Percentiles rank a stretch among this genome's conserved stretches.
phyloP scores from a whole-genome alignment of 2,888 invertebrate genomes.

The Microctonus aethiopoides region DNA sequence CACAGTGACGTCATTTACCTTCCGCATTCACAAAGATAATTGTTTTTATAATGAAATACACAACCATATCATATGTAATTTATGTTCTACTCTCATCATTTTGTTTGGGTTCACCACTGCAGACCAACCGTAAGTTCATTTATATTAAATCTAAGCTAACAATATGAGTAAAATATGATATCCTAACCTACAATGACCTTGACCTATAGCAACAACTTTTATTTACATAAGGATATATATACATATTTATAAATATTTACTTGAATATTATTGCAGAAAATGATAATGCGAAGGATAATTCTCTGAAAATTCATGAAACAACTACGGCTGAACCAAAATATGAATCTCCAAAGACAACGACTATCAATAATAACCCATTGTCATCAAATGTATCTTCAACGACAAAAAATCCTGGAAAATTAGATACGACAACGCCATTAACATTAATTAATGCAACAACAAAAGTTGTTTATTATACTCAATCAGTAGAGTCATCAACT shows the following conservation, averaged over 20 bases:
- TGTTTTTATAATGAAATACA: background rate
- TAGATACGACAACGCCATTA: conserved; percentile 36
- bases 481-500: background rate
- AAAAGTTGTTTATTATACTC: background rate
- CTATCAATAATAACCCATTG: background rate
- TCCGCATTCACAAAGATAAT: background rate
- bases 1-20: background rate
- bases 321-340: conserved; percentile 25
- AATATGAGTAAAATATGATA: background rate
- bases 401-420: conserved; percentile 33
- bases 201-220: background rate
- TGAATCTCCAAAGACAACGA: background rate
- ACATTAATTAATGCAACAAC: background rate
- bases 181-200: conserved; percentile 12
- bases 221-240: too few species aligned
- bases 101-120: background rate
- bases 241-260: background rate
- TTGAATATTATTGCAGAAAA: background rate
- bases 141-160: background rate
- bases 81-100: background rate
- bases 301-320: conserved; percentile 2
- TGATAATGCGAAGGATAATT: background rate
- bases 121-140: conserved; percentile 5
- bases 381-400: conserved; percentile 27
- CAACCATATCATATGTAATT: background rate